These are phyloP conservation scores for Diplodus sargus DNA, from an alignment of 2,797 vertebrate species.

Conservation along the genomic window DNA sequence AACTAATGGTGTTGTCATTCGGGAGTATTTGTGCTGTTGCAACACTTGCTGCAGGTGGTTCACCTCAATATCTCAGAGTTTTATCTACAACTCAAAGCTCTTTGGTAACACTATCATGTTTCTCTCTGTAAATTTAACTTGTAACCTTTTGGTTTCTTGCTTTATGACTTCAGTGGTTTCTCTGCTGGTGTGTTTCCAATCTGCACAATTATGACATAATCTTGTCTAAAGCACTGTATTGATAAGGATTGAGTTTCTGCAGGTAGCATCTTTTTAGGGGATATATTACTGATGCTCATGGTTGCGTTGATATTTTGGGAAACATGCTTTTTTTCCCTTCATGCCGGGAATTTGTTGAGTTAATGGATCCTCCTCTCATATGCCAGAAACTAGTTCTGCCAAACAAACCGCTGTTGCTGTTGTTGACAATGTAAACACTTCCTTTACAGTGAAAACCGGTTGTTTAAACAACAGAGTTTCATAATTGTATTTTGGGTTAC, in stretches of 20 bases:
- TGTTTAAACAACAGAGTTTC: no score
- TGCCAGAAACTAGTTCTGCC: neutral
- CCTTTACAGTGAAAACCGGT: neutral
- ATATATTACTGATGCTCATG: no score
- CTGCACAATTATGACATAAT: neutral
- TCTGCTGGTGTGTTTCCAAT: neutral
- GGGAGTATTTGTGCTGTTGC: conserved; percentile 20
- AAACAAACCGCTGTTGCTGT: neutral
- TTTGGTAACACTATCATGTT: neutral
- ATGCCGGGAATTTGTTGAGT: no score
- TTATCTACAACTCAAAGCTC: conserved; percentile 6
- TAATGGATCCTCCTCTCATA: no score
- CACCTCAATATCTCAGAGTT: conserved; percentile 9
- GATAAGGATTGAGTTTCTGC: neutral
- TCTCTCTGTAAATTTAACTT: neutral
- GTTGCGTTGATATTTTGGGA: no score
- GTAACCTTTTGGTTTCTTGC: neutral
- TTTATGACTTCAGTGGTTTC: neutral
- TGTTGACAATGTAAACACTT: neutral
- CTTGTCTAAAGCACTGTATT: neutral
- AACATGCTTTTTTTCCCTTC: no score
- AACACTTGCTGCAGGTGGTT: conserved; percentile 23
- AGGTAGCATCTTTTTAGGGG: neutral
- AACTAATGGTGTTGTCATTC: neutral
- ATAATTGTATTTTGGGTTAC: no score